Evolutionary conservation across 1,140 invertebrate genomes (phyloP), one percentile per base, ranked within the genome.

Genomic region (Pseudachorutes palmiensis): DNA sequence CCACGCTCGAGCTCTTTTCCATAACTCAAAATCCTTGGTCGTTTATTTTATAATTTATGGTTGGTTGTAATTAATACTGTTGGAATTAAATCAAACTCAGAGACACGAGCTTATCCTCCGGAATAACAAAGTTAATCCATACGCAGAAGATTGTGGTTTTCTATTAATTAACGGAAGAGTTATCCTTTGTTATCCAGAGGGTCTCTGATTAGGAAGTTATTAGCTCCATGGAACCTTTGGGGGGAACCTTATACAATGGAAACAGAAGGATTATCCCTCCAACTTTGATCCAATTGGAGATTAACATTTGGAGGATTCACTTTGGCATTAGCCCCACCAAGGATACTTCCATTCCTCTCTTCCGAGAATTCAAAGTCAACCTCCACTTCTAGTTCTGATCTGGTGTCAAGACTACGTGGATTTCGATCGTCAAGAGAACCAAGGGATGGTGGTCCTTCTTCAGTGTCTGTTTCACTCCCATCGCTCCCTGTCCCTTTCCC

Each of bases 291-390:
- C 16, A 55, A 57, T 28, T 57, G 29, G n/a, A 59, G 33, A 51
- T 51, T 49, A 22, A 62, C 22, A 67, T 61, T 62, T 22, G 61
- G 24, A 36, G 33, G 59, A 57, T 41, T 51, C 31, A 29, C 2
- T 2, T 33, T n/a, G 3, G 59, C 31, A 14, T 62, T 30, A 26
- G 22, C 36, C 3, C 26, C 22, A 16, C 41, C 28, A 62, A 58
- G 66, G 24, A 62, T 28, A 19, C 36, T 45, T 19, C 9, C 19
- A 41, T 72, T 69, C 22, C 49, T 59, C 28, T 73, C 72, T 68
- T 73, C 72, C 14, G 72, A 73, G 55, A 73, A 73, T 61, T 73
- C 72, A 64, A 73, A 73, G 31, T 73, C 72, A 1, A 73, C 61
- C 36, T 73, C 72, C 16, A 73, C 70, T 59, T 73, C 72, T 2